Evolutionary conservation across 2,113 vertebrate species (phyloP), one percentile per base, ranked within the genome.

Genomic region (Amia ocellicauda): DNA sequence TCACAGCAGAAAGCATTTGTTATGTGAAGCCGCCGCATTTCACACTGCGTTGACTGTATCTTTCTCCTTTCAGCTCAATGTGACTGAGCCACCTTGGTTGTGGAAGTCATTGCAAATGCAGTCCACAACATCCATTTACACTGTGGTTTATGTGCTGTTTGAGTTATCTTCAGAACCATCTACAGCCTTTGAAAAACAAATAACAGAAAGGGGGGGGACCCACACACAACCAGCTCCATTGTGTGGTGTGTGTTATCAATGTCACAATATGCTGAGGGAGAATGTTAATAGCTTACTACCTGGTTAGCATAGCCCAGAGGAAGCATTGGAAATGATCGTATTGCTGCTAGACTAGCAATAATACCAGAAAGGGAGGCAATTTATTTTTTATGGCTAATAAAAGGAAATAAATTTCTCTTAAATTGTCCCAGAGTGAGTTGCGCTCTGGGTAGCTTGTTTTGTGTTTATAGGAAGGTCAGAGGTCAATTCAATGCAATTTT

Each of bases 401-500:
- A 86, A 86, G 72, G 77, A 84, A 86, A 89, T 86, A 87, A 79
- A 88, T 88, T 86, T 78, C 63, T 71, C 0, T 62, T 69, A 84
- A 36, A 88, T 24, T 40, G 76, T 61, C 78, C 79, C 80, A 76
- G 1, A 0, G 80, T 81, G 81, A 64, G 74, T 83, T 74, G 1
- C 70, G 77, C 74, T 71, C 74, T 63, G 36, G 2, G 17, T 24
- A 70, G 77, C 84, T 82, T 83, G 74, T 79, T 85, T 82, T 80
- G 79, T 2, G 0, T 91, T 89, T 88, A 82, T 73, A 86, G 88
- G 86, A 83, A 87, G 88, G 85, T 83, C 80, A 85, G 84, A 86
- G 86, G 86, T 90, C 88, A 87, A 85, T 74, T 83, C 84, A 85
- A 86, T 85, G 80, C 83, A 78, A 80, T 62, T 74, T 81, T 73